Evolutionary conservation across 2,888 invertebrate species (phyloP), one percentile per base, ranked within the genome.

Genomic region (Stenodema calcarata): DNA sequence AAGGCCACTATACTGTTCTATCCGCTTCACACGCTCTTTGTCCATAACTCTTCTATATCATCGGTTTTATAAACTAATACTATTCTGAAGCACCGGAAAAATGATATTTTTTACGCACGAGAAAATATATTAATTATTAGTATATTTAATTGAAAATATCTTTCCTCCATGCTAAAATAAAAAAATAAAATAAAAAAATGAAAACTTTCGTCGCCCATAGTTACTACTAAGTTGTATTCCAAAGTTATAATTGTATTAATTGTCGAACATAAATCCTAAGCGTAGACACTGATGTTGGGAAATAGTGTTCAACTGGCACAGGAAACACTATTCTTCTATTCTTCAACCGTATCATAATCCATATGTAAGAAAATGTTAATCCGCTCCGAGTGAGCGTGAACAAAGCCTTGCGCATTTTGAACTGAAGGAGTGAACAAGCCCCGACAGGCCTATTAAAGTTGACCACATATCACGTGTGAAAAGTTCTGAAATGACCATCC

Each of bases 401-500:
- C 80, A 30, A 54, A 30, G 82, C 69, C 30, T 41, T 42, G 82
- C 82, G 28, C 82, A 69, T 82, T 82, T 28, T 69, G 82, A 62
- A 80, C 30, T 47, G 30, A 27, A 80, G 82, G 82, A 82, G 82
- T 69, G 82, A 82, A 69, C 82, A 82, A 82, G 82, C 70, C 84
- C 28, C 73, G 84, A 84, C 84, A 84, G 75, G 84, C 84, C 75
- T 47, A 84, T 84, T 84, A 84, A 84, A 44, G 28, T 73, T 75
- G 73, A 44, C 84, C 84, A 75, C 84, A 84, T 84, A 84, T 84
- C 73, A 84, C 70, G 73, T 84, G 84, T 84, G 84, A 84, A 84
- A 84, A 84, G 84, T 84, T 84, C 44, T 47, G 84, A 84, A 84
- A 84, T 84, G 73, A 84, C 75, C 84, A 47, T 84, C 84, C 84